Conservation (phyloP, 2,888 invertebrate species). For the Cancer borealis region DNA sequence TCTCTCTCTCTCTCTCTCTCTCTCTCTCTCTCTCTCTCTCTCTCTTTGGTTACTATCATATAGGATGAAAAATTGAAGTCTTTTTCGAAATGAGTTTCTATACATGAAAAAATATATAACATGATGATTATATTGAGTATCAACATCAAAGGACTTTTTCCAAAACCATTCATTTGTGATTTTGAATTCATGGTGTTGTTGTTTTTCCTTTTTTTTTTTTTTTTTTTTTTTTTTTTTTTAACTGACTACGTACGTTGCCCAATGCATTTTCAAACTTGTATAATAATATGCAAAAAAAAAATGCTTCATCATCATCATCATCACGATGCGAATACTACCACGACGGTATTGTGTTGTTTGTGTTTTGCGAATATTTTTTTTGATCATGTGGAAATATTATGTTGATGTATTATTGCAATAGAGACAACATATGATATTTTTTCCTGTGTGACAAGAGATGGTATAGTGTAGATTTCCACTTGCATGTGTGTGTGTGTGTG, state of each 20-base stretch:
- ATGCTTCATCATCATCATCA: too few relatives aligned
- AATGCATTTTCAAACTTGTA: too few relatives aligned
- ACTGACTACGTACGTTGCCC: not conserved
- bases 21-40: too few relatives aligned
- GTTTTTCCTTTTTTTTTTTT: too few relatives aligned
- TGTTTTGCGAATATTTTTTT: not conserved
- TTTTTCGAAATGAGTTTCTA: not conserved
- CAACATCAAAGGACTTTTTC: not conserved
- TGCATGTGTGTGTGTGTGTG: conserved; percentile 41
- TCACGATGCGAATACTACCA: too few relatives aligned
- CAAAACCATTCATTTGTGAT: not conserved
- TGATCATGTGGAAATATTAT: too few relatives aligned
- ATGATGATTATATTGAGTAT: not conserved
- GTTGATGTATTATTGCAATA: not conserved
- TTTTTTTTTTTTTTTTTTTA: too few relatives aligned
- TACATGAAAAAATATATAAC: not conserved
- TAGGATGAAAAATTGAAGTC: too few relatives aligned
- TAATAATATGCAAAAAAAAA: too few relatives aligned
- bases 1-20: too few relatives aligned
- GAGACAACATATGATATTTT: not conserved
- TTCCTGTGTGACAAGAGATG: not conserved
- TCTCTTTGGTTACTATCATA: too few relatives aligned
- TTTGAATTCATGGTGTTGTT: not conserved
- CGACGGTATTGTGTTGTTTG: too few relatives aligned
- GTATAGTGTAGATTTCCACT: not conserved